A percentile compares a stretch with the other conserved stretches of the same genome.
phyloP scores from a whole-genome alignment of 1,140 invertebrate genomes.

The Plutomurus gul region DNA sequence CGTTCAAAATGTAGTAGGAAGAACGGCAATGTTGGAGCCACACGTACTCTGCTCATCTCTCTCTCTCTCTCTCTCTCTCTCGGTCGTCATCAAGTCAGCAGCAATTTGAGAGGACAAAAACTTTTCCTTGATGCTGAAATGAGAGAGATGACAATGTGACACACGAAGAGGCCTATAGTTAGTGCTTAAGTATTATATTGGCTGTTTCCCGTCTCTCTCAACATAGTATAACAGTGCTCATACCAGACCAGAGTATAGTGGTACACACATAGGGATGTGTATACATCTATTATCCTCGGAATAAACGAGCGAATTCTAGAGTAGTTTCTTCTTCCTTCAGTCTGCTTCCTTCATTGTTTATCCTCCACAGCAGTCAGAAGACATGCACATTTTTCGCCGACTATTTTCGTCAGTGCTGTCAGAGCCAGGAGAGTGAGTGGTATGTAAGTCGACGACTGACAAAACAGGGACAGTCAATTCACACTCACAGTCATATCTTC shows the following conservation, averaged over 20 bases:
- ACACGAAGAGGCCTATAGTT: no score
- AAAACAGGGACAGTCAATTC: no score
- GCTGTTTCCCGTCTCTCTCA: no score
- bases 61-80: background rate
- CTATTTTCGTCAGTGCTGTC: background rate
- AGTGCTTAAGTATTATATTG: no score
- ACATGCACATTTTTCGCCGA: background rate
- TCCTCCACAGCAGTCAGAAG: background rate
- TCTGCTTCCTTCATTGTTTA: background rate
- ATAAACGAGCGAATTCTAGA: no score
- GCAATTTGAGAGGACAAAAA: conserved; percentile 1
- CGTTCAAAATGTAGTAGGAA: background rate
- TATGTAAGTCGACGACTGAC: no score
- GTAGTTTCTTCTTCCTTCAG: background rate
- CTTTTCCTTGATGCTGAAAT: background rate
- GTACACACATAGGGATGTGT: no score
- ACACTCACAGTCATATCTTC: no score
- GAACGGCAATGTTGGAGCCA: background rate
- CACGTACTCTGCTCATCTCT: no score
- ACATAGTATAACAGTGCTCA: no score
- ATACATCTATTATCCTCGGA: no score
- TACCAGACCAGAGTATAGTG: no score
- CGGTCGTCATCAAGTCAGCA: background rate
- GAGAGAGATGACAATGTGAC: background rate
- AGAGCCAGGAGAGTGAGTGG: background rate